Base-by-base conservation (phyloP, 2,888 invertebrate species). In the Drosophila testacea region DNA sequence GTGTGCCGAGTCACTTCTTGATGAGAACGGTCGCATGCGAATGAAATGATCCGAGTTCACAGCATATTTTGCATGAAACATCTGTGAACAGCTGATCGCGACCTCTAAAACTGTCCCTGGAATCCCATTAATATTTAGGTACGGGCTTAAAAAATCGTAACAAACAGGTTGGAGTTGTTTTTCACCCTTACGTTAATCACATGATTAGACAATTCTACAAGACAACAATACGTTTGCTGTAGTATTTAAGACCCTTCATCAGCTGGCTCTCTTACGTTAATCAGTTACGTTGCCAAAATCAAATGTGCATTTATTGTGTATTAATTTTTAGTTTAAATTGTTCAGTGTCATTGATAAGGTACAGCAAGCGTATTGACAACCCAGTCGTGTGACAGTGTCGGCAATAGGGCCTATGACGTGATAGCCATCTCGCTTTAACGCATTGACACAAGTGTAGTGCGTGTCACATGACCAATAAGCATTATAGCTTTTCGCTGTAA, bases 381-480 rank as follows among this genome's bases (percentile, higher is more conserved):
- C 36, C 46, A 51, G 78, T 63, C 65, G 77, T 74, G 70, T 70
- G 77, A 77, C 68, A 74, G 65, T 47, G 59, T 60, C 13, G 41
- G 27, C 76, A 52, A 66, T 60, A 73, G 22, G 27, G 62, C 6
- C 10, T 22, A 44, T 7, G 38, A 13, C 6, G 11, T 11, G 28
- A 59, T 76, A 76, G 81, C 76, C 55, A 70, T 88, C 86, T 88
- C 88, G 61, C 72, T 90, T 77, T 57, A 65, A 67, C 90, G 64
- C 75, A 81, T 59, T 51, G 73, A 7, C 57, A 46, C 46, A 57
- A 81, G 72, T 77, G 81, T 81, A 79, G 77, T 72, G 63, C 75
- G 64, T 79, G 90, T 90, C 90, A 90, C 90, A 90, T 90, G 90
- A 90, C 90, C 75, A 75, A 73, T 70, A 73, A 77, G 73, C 62